These are phyloP conservation scores for Eilema depressum DNA, from an alignment of 2,888 invertebrate species.

Conservation along the genomic window DNA sequence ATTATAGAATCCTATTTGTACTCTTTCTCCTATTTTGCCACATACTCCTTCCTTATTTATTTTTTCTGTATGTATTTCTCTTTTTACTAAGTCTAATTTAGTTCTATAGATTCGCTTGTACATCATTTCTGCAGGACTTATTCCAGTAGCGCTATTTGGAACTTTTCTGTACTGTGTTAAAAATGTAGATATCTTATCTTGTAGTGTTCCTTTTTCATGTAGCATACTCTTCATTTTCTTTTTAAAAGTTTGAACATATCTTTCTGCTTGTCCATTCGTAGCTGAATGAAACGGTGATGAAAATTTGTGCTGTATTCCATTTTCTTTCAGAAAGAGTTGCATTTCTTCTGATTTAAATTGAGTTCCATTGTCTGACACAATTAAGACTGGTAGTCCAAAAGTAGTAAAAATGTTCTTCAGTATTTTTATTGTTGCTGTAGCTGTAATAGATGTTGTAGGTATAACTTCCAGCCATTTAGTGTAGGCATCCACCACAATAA, in stretches of 20 bases:
- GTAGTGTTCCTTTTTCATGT: neutral
- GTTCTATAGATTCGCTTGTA: neutral
- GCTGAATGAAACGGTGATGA: neutral
- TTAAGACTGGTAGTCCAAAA: neutral
- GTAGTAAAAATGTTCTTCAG: neutral
- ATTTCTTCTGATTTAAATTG: neutral
- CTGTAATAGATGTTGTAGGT: neutral
- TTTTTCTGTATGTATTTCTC: neutral
- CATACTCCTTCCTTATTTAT: neutral
- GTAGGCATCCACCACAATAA: neutral
- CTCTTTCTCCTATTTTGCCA: neutral
- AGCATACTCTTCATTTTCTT: neutral
- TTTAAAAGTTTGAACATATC: conserved; percentile 1
- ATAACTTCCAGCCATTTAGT: neutral
- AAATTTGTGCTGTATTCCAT: neutral
- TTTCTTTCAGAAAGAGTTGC: neutral
- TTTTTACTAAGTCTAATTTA: neutral
- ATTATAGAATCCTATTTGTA: neutral
- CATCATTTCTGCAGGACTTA: neutral
- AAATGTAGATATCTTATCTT: neutral
- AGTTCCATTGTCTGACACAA: neutral
- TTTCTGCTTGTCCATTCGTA: conserved; percentile 3
- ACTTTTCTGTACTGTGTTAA: neutral
- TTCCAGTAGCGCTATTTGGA: neutral
- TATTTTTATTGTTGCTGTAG: neutral